Evolutionary conservation across 2,113 vertebrate species (phyloP).

Genomic region (Odocoileus hemionus): DNA sequence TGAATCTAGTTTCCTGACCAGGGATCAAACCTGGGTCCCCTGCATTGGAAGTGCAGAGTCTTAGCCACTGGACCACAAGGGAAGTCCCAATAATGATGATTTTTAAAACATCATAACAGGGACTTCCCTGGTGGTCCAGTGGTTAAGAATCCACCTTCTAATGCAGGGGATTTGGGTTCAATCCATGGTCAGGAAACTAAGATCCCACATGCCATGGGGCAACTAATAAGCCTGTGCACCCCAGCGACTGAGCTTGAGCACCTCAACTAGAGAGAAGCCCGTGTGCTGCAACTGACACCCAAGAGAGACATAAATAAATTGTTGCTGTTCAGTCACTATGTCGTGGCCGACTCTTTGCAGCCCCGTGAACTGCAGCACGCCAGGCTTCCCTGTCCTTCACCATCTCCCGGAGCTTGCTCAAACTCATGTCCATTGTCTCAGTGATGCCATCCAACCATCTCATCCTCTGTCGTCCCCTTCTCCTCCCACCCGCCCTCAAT

Average conservation of each 20-base stretch:
- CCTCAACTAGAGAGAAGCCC: neutral
- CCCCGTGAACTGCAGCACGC: neutral
- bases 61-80: neutral
- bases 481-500: fast-evolving
- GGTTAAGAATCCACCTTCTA: neutral
- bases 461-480: neutral
- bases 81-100: neutral
- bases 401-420: neutral
- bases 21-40: neutral
- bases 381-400: neutral
- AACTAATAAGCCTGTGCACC: neutral
- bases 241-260: neutral
- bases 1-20: neutral
- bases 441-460: neutral
- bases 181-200: neutral
- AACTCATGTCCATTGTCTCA: fast-evolving
- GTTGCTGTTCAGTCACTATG: no score
- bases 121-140: neutral
- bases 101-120: neutral
- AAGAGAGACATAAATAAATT: neutral
- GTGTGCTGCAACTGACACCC: neutral
- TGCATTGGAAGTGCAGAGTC: neutral
- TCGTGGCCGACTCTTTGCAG: fast-evolving
- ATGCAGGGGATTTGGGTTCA: neutral
- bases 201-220: neutral